Conservation (phyloP, 1,140 invertebrate species). For the Ylistrum balloti region DNA sequence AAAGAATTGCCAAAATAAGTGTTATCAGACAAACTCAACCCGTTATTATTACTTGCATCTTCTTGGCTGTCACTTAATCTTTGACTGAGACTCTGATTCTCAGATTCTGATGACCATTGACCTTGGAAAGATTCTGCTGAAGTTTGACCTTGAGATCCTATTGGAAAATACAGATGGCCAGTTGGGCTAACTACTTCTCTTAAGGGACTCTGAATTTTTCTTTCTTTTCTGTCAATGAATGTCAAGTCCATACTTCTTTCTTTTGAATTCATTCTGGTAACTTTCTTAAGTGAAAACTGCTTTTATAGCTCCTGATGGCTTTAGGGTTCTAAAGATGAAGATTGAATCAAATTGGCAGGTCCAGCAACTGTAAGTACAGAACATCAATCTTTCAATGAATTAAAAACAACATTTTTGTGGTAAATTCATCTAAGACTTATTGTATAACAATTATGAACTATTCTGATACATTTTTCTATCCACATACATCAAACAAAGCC, state of each 20-base stretch:
- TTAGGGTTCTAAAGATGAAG: neutral
- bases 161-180: neutral
- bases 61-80: constrained; percentile 13
- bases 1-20: neutral
- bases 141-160: neutral
- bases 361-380: neutral
- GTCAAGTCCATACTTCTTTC: neutral
- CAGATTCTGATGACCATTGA: neutral
- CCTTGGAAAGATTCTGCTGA: neutral
- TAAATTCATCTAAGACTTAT: too few relatives aligned
- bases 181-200: neutral
- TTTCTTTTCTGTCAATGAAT: constrained; percentile 26
- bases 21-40: neutral
- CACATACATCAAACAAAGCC: too few relatives aligned
- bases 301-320: neutral
- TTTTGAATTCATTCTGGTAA: neutral
- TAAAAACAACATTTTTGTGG: too few relatives aligned
- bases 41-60: constrained; percentile 10
- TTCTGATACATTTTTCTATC: too few relatives aligned
- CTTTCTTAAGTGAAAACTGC: neutral
- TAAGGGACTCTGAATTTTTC: neutral
- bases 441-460: too few relatives aligned
- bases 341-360: neutral
- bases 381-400: too few relatives aligned
- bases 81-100: neutral